Evolutionary conservation across 2,888 invertebrate genomes (phyloP), one percentile per base, ranked within the genome.

Genomic region (Serrognathus titanus): DNA sequence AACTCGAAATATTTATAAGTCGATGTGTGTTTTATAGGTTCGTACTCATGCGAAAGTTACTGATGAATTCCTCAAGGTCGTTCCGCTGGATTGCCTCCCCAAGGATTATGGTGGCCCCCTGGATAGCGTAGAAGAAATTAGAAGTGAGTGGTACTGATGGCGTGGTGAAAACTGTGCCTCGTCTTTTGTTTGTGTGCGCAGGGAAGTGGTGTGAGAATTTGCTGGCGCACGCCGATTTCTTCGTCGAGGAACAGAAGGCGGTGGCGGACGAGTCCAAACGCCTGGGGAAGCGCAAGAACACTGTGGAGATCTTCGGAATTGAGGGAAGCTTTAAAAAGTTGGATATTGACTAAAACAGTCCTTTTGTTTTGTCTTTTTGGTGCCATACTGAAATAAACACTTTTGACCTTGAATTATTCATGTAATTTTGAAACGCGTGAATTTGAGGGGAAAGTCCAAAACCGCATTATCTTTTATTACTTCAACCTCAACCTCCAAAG

Each of bases 251-350:
- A 65, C 78, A 76, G 56, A 77, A 75, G 16, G 78, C 79, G 65
- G 75, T 82, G 40, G 83, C 85, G 2, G 77, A 79, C 51, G 87
- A 87, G 59, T 75, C 81, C 3, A 66, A 79, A 16, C 77, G 88
- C 31, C 81, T 83, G 0, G 87, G 85, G 24, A 85, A 85, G 60
- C 82, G 82, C 49, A 85, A 85, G 72, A 81, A 80, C 53, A 81
- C 79, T 0, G 80, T 82, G 0, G 83, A 83, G 59, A 73, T 85
- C 8, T 80, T 85, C 63, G 87, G 88, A 12, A 81, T 85, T 1
- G 87, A 87, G 64, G 88, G 88, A 11, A 86, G 85, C 69, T 88
- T 89, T 68, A 88, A 86, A 71, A 87, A 87, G 67, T 74, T 88
- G 20, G 85, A 86, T 36, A 82, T 88, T 37, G 88, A 88, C 75